Conservation (phyloP, 2,113 vertebrate species). For the Protobothrops mucrosquamatus region DNA sequence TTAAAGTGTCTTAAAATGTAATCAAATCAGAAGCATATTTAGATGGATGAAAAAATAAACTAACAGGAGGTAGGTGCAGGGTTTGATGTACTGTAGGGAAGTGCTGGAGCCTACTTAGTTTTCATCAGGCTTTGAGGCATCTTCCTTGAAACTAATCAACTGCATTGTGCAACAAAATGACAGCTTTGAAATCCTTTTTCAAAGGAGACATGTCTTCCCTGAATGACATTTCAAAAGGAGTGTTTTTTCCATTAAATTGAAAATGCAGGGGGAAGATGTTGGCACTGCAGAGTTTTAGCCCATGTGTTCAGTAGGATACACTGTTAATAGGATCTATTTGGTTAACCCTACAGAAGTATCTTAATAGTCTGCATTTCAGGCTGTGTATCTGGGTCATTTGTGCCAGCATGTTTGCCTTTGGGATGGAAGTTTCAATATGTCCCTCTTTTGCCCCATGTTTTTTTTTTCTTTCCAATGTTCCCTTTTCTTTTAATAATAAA, state of each 20-base stretch:
- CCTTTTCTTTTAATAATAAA: background rate
- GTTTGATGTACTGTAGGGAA: background rate
- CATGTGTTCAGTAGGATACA: background rate
- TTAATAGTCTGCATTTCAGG: background rate
- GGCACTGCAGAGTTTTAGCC: background rate
- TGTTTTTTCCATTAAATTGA: background rate
- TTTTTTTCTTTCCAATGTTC: background rate
- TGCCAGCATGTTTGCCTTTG: background rate
- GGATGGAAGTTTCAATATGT: background rate
- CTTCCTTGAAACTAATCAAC: background rate
- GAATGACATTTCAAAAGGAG: background rate
- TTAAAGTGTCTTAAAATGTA: background rate
- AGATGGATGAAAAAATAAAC: background rate
- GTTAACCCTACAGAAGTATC: background rate
- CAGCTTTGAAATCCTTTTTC: background rate
- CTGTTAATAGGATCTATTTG: background rate
- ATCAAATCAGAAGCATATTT: background rate
- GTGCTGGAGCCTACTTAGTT: background rate
- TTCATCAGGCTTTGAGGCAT: background rate
- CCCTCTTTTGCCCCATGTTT: background rate
- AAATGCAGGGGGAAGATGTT: background rate
- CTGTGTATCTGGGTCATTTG: background rate
- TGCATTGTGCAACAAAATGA: background rate
- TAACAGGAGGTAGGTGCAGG: background rate
- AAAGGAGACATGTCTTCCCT: background rate